Evolutionary conservation across 1,140 invertebrate species (phyloP).

Genomic region (Bombus superbus): DNA sequence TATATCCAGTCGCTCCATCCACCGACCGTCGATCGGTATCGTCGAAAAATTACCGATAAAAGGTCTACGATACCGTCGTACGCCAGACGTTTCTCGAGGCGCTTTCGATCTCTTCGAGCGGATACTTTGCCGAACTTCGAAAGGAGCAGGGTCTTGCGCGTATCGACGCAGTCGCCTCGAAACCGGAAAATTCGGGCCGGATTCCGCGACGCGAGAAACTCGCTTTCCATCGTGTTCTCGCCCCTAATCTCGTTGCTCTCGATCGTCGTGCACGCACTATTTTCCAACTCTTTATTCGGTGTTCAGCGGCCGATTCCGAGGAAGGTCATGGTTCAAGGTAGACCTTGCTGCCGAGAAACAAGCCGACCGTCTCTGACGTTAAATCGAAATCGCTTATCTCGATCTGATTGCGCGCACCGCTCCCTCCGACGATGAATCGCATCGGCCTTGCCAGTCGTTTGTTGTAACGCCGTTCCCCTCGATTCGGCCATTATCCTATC

Average conservation of each 20-base stretch:
- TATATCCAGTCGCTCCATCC: background rate
- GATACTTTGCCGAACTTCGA: too few species aligned
- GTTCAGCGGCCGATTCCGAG: constrained; percentile 35
- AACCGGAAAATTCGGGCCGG: background rate
- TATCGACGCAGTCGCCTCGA: too few species aligned
- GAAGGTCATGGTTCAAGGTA: constrained; percentile 69
- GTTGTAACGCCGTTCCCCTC: too few species aligned
- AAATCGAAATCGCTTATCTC: constrained; percentile 47
- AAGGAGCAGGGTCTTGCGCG: too few species aligned
- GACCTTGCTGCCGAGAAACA: constrained; percentile 15
- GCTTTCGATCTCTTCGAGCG: too few species aligned
- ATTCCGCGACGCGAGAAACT: background rate
- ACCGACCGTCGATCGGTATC: background rate
- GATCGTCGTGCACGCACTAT: background rate
- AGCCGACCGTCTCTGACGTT: constrained; percentile 23
- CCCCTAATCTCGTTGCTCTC: background rate
- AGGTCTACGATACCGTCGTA: too few species aligned
- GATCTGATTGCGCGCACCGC: constrained; percentile 31
- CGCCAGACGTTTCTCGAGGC: too few species aligned
- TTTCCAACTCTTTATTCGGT: background rate
- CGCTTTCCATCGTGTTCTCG: background rate
- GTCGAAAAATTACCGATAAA: background rate
- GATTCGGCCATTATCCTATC: background rate
- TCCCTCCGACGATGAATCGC: background rate
- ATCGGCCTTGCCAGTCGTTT: background rate